Evolutionary conservation across 2,797 vertebrate genomes (phyloP), one percentile per base, ranked within the genome.

Genomic region (Hapalemur alaotrensis): DNA sequence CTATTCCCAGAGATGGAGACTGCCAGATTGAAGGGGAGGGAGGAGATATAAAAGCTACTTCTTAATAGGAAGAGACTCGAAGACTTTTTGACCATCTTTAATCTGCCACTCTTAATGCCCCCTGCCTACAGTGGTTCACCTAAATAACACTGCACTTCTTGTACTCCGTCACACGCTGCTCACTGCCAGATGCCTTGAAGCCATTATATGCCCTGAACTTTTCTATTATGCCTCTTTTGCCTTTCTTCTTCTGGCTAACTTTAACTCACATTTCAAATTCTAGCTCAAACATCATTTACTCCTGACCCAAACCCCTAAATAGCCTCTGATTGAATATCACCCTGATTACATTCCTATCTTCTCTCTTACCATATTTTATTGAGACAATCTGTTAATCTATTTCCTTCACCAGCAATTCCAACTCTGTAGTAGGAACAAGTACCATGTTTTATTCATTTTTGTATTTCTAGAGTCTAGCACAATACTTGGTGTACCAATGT

Each of bases 1-100:
- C 4, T 81, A 57, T 46, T 96, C 46, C 63, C 30, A 57, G 41
- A 93, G 35, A 41, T 10, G 85, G 78, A 97, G 72, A 65, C 4
- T 43, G 2, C 2, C 35, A 54, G 23, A 43, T 0, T 0, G 41
- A 89, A 95, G 13, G 18, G 11, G 7, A 93, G 17, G 8, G 5
- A 90, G 5, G 3, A 8, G 10, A 89, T 14, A 48, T 7, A 15
- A 38, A 78, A 10, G 52, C 13, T 17, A 65, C 7, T 30, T 95
- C 25, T 84, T 18, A 70, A 14, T 11, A 43, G 7, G 2, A 52
- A 18, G 30, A n/a, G 7, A 54, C 18, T 30, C 18, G 67, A 90
- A 90, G 46, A 52, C 14, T 30, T 5, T 75, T n/a, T 38, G 65
- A 12, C 18, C 32, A 48, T 63, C 23, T 48, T 92, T 85, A 91